A percentile compares a stretch with the other conserved stretches of the same genome.
These are phyloP conservation scores for Sinohyriopsis cumingii DNA, from an alignment of 2,888 invertebrate species.

Conservation along the genomic window DNA sequence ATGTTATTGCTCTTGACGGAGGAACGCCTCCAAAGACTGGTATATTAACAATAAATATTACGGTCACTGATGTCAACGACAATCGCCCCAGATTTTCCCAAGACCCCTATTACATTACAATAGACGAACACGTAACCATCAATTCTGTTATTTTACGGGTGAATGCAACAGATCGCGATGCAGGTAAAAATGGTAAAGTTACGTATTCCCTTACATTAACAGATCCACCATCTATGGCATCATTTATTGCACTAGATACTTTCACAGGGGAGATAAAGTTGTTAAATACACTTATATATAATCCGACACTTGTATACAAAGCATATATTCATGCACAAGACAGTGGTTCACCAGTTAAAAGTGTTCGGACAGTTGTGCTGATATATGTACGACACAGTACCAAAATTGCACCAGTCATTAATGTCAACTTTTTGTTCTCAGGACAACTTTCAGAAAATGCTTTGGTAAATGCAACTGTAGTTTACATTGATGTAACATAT, in stretches of 20 bases:
- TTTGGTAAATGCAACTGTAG: slow-evolving; percentile 90
- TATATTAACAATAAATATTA: slow-evolving; percentile 46
- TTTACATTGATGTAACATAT: slow-evolving; percentile 86
- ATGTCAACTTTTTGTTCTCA: too few species aligned
- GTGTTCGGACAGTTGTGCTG: too few species aligned
- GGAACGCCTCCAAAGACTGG: slow-evolving; percentile 45
- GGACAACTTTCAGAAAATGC: slow-evolving; percentile 77
- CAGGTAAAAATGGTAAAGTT: slow-evolving; percentile 80
- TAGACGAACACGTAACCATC: slow-evolving; percentile 45
- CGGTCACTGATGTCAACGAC: slow-evolving; percentile 60
- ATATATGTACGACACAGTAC: too few species aligned
- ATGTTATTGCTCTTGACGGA: slow-evolving; percentile 53
- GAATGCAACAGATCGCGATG: slow-evolving; percentile 88
- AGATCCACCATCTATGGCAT: slow-evolving; percentile 6
- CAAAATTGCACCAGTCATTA: too few species aligned
- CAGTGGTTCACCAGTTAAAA: too few species aligned
- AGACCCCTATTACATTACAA: slow-evolving; percentile 50
- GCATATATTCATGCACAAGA: too few species aligned
- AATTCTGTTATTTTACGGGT: slow-evolving; percentile 73
- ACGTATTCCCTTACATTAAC: slow-evolving; percentile 22
- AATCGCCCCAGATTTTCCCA: slow-evolving; percentile 55
- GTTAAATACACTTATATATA: slow-evolving; percentile 18
- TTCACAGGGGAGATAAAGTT: slow-evolving; percentile 36
- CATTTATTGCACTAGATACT: slow-evolving; percentile 24
- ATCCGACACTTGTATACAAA: too few species aligned